Percentiles rank a stretch among this genome's conserved stretches.
Conservation (phyloP, 2,888 invertebrate species). For the Odiellus spinosus region DNA sequence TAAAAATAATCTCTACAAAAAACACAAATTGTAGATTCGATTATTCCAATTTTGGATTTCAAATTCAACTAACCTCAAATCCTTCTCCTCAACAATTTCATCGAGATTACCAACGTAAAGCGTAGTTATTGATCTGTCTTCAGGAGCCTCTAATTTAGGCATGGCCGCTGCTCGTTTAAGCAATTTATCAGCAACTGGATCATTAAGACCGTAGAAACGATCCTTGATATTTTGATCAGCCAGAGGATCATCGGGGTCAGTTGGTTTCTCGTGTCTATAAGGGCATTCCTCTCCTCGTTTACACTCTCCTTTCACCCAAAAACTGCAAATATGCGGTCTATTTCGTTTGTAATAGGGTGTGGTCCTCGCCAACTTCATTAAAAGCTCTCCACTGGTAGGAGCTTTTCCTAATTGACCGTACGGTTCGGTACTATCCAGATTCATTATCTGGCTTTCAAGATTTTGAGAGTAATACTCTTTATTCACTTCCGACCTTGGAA, state of each 20-base stretch:
- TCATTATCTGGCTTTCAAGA: conserved; percentile 43
- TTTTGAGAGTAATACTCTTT: conserved; percentile 88
- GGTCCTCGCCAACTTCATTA: conserved; percentile 73
- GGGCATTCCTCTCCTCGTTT: conserved; percentile 92
- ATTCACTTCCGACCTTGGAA: conserved; percentile 86
- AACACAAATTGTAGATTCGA: background rate
- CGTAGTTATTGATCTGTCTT: conserved; percentile 90
- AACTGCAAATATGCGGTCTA: conserved; percentile 87
- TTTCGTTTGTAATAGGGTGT: conserved; percentile 91
- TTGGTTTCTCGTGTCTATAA: conserved; percentile 86
- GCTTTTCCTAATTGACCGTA: conserved; percentile 38
- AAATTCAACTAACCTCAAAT: conserved; percentile 49
- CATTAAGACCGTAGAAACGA: conserved; percentile 82
- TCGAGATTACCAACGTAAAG: conserved; percentile 92
- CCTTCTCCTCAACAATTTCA: conserved; percentile 70
- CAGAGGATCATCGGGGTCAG: conserved; percentile 89
- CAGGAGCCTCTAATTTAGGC: conserved; percentile 87
- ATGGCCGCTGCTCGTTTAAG: conserved; percentile 77
- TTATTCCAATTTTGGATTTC: too few species aligned
- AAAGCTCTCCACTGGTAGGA: conserved; percentile 57
- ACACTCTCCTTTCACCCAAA: conserved; percentile 95
- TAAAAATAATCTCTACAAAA: conserved; percentile 74
- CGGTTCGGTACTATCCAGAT: conserved; percentile 13
- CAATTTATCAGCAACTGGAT: conserved; percentile 87
- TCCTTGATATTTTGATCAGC: conserved; percentile 92